phyloP scores from a whole-genome alignment of 1,140 invertebrate genomes.

The Anthonomus grandis region DNA sequence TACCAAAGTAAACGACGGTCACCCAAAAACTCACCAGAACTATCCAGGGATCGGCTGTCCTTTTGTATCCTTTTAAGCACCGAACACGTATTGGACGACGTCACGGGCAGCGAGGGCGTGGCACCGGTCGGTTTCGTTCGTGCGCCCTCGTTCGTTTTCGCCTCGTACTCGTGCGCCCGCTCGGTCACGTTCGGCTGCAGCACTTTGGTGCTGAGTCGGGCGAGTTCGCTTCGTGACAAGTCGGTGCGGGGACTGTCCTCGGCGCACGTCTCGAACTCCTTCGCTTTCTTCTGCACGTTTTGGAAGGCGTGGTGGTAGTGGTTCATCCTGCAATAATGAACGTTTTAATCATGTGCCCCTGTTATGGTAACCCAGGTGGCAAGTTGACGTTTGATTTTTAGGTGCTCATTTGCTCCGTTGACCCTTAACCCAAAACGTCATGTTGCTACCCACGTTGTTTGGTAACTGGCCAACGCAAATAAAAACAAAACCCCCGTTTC shows the following conservation, averaged over 20 bases:
- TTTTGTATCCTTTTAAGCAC: conserved; percentile 39
- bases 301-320: conserved; percentile 56
- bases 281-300: conserved; percentile 66
- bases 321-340: conserved; percentile 51
- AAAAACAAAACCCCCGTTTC: not conserved
- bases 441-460: not conserved
- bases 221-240: conserved; percentile 69
- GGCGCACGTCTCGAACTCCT: conserved; percentile 68
- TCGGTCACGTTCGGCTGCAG: conserved; percentile 72
- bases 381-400: too few relatives aligned
- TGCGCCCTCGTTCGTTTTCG: conserved; percentile 47
- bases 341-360: too few relatives aligned
- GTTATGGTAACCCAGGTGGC: too few relatives aligned
- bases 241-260: conserved; percentile 60
- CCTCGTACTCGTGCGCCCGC: conserved; percentile 71
- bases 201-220: conserved; percentile 64
- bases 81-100: conserved; percentile 6
- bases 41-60: conserved; percentile 51
- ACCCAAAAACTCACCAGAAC: conserved; percentile 46
- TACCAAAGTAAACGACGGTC: too few relatives aligned
- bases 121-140: conserved; percentile 13
- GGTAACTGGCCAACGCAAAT: not conserved
- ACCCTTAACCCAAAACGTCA: not conserved
- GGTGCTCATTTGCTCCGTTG: too few relatives aligned
- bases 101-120: not conserved